These are phyloP conservation scores for Sitobion miscanthi DNA, from an alignment of 1,140 invertebrate genomes.

Conservation along the genomic window DNA sequence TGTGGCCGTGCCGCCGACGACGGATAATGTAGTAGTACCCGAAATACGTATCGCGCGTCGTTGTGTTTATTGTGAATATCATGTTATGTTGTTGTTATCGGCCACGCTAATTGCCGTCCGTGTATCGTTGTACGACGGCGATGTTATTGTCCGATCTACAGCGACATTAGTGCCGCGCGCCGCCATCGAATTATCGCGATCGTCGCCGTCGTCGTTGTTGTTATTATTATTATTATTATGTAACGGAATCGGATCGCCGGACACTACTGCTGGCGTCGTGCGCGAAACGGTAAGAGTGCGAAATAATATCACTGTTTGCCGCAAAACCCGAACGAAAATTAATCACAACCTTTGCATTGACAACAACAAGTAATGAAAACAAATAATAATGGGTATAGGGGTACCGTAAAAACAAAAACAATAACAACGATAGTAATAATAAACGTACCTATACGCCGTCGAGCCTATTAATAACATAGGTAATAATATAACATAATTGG, in stretches of 20 bases:
- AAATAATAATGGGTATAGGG: background rate
- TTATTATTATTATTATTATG: slow-evolving; percentile 34
- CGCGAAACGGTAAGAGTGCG: slow-evolving; percentile 35
- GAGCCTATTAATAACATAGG: background rate
- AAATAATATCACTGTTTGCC: background rate
- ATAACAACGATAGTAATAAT: background rate
- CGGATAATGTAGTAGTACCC: slow-evolving; percentile 48
- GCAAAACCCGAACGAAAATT: background rate
- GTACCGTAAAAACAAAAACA: background rate
- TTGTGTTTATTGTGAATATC: slow-evolving; percentile 55
- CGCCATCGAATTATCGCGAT: slow-evolving; percentile 8
- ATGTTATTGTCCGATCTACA: background rate
- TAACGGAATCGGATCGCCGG: slow-evolving; percentile 50
- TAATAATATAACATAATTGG: background rate
- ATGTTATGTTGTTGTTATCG: slow-evolving; percentile 55
- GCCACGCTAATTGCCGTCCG: slow-evolving; percentile 41
- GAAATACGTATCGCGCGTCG: slow-evolving; percentile 48
- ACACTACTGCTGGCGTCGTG: slow-evolving; percentile 48
- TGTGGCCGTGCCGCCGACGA: slow-evolving; percentile 38
- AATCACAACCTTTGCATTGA: background rate
- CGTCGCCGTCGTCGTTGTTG: too few species aligned
- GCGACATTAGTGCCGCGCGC: slow-evolving; percentile 22
- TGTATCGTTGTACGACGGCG: slow-evolving; percentile 21
- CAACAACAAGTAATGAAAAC: background rate
- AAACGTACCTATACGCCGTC: background rate